Conservation (phyloP, 2,888 invertebrate genomes). For the Leptopilina myrica region DNA sequence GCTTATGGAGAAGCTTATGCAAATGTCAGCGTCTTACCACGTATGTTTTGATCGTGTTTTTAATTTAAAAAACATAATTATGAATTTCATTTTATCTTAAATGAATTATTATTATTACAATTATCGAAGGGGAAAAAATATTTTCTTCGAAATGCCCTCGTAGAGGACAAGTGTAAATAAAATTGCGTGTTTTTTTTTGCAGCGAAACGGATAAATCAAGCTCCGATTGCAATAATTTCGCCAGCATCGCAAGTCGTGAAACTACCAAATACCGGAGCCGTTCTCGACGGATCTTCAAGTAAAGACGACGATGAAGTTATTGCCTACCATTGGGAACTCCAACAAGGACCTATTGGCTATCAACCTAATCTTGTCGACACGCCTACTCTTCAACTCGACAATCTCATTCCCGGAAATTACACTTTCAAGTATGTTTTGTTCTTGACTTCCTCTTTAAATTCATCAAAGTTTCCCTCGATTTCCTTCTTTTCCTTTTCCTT, state of each 20-base stretch:
- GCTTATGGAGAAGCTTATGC: conserved; percentile 90
- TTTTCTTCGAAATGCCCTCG: background rate
- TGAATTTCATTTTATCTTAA: no score
- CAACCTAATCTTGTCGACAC: conserved; percentile 88
- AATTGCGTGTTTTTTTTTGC: conserved; percentile 52
- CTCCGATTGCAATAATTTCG: conserved; percentile 91
- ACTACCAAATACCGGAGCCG: conserved; percentile 92
- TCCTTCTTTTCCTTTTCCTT: background rate
- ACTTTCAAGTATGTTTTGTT: conserved; percentile 82
- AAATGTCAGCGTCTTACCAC: conserved; percentile 92
- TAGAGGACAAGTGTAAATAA: background rate
- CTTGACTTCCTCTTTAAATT: background rate
- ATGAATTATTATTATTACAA: background rate
- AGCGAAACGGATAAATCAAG: conserved; percentile 88
- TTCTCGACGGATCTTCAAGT: conserved; percentile 90
- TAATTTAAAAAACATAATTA: no score
- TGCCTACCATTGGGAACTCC: conserved; percentile 95
- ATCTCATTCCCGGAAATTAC: conserved; percentile 93
- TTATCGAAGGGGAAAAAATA: background rate
- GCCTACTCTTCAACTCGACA: conserved; percentile 89
- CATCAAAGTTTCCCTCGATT: background rate
- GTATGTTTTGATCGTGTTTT: conserved; percentile 70
- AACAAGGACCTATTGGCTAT: conserved; percentile 91
- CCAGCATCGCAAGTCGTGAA: conserved; percentile 92
- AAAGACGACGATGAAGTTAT: conserved; percentile 91